These are phyloP conservation scores for Sericinus montela DNA, from an alignment of 2,888 invertebrate genomes.

Conservation along the genomic window DNA sequence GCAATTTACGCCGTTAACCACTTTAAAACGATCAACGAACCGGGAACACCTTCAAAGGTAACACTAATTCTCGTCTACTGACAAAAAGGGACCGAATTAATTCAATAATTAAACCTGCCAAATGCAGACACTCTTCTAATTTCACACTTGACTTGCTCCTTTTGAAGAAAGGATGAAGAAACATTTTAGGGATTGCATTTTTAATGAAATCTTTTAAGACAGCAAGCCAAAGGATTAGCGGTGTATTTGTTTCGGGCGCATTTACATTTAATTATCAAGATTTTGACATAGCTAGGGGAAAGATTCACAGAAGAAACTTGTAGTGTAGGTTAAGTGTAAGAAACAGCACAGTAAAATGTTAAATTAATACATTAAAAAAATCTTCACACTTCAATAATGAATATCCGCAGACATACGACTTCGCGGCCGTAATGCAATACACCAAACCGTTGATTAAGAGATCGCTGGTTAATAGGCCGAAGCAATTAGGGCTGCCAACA, in stretches of 20 bases:
- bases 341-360: too few relatives aligned
- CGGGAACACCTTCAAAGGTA: conserved; percentile 37
- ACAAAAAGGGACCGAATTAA: conserved; percentile 35
- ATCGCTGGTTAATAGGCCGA: conserved; percentile 52
- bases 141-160: conserved; percentile 44
- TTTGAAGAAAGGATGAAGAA: conserved; percentile 33
- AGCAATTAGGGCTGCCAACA: conserved; percentile 29
- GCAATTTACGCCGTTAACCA: conserved; percentile 15
- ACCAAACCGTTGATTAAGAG: conserved; percentile 68
- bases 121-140: conserved; percentile 40
- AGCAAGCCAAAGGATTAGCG: conserved; percentile 22
- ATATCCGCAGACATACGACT: conserved; percentile 50
- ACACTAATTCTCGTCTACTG: conserved; percentile 29
- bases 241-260: conserved; percentile 17
- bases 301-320: too few relatives aligned
- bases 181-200: conserved; percentile 40
- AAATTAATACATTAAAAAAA: too few relatives aligned
- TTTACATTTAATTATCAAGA: conserved; percentile 12
- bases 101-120: conserved; percentile 42
- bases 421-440: conserved; percentile 41
- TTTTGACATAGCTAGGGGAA: neutral
- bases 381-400: too few relatives aligned
- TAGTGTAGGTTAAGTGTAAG: too few relatives aligned
- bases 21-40: conserved; percentile 31
- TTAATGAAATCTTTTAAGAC: conserved; percentile 35